Evolutionary conservation across 2,113 vertebrate species (phyloP), one percentile per base, ranked within the genome.

Genomic region (Sapajus apella): DNA sequence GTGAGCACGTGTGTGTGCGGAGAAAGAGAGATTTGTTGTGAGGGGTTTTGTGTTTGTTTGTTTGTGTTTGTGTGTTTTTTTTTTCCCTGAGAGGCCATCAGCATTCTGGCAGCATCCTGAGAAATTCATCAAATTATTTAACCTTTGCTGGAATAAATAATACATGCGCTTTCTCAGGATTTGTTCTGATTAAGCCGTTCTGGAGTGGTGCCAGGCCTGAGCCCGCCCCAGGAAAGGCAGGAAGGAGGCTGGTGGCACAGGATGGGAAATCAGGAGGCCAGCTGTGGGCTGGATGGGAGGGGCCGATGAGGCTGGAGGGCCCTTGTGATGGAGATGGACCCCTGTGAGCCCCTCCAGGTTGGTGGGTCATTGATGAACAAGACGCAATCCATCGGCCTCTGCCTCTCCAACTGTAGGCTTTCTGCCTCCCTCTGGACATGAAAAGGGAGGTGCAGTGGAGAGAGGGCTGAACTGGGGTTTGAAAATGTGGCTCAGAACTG

Each of bases 61-160:
- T 90, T 27, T 93, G 68, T 94, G 43, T 94, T 27, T 88, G 58
- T 93, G 61, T 90, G 40, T 91, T 37, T 17, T 80, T 6, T 40
- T 95, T 75, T 76, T 87, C 88, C 90, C 94, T 82, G 83, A 95
- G 92, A 97, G 97, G 96, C 95, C 91, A 98, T 98, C 97, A 98
- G 98, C 97, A 98, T 98, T 97, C 98, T 0, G 52, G 88, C 96
- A 96, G 96, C 98, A 77, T 97, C 97, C 98, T 97, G 83, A 95
- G 97, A 98, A 98, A 97, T 98, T 98, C 98, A 98, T 98, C 98
- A 98, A 98, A 98, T 98, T 98, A 98, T 98, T 98, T 98, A 98
- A 98, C 98, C 98, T 98, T 98, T 98, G 98, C 98, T 85, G 88
- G 97, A 98, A 98, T 98, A 97, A 98, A 98, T 98, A 98, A 98